Base-by-base conservation (phyloP, 2,888 invertebrate species). In the Cerastoderma edule region DNA sequence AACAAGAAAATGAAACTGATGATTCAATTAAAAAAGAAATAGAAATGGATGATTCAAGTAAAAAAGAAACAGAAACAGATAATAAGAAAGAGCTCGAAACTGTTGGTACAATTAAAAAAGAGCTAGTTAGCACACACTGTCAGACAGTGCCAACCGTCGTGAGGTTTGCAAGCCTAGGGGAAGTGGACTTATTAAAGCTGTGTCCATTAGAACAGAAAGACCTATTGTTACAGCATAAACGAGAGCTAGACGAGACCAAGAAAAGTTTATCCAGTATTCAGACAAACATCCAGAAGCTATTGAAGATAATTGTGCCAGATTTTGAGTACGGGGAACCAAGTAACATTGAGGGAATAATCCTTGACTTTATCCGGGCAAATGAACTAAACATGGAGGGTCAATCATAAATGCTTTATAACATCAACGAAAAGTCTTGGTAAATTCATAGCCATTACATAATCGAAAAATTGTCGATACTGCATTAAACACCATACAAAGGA, bases 281-380 rank as follows among this genome's bases (percentile, higher is more conserved):
- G 57, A 75, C 66, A 22, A 85, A 86, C 72, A 83, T 88, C 16
- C 81, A 83, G 74, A 80, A 83, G 54, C 72, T 88, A 35, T 75
- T 87, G 35, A 83, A 84, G 66, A 83, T 85, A 22, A 87, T 90
- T 48, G 87, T 87, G 4, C 87, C 88, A 16, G 89, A 87, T 56
- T 85, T 86, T 53, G 87, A 88, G 68, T 74, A 88, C 33, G 88
- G 87, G 0, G 73, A 80, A n/a, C 78, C 83, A 13, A 81, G 80
- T 46, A 83, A 87, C 73, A 87, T 90, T 54, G 89, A 89, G 67
- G 80, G 84, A 32, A 83, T 88, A 44, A 84, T 88, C 53, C 67
- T 77, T 19, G 85, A 86, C 53, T 85, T 88, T 81, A 88, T 88
- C 30, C 80, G 83, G 30, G 84, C 85, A 2, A 87, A 86, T 79